Evolutionary conservation across 2,888 invertebrate genomes (phyloP), one percentile per base, ranked within the genome.

Genomic region (Endotricha flammealis): DNA sequence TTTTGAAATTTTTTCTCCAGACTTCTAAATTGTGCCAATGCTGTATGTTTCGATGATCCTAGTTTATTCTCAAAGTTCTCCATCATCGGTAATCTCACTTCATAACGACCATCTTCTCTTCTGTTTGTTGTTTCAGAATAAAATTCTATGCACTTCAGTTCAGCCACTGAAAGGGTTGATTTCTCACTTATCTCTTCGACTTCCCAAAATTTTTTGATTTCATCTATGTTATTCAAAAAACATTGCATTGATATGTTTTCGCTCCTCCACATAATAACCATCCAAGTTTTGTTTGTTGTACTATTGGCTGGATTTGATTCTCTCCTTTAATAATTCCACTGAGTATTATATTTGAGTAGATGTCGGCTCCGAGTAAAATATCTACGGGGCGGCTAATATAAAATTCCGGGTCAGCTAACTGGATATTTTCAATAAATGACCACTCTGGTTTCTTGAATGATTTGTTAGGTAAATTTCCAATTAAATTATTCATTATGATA

Each of bases 11-110:
- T 44, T 7, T 12, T 28, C n/a, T 49, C 48, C 10, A 46, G 36
- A 12, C 38, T 37, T 12, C 10, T 10, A 37, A 53, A 53, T 32
- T 53, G 53, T 1, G 51, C 48, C 4, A 46, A 31, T 3, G 48
- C 47, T 20, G 28, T 42, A 7, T 23, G 12, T 40, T 39, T 48
- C 6, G 53, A 42, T 6, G 23, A n/a, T 1, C 53, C 50, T 12
- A 54, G n/a, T n/a, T n/a, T 29, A 16, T 39, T 9, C 20, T 27
- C 5, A n/a, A 29, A 24, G 12, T 39, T 16, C 11, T 27, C 5
- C 28, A 40, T 48, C 3, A 54, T 9, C 4, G 50, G 50, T 7
- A 46, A 13, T 20, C 34, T 11, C 0, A 46, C 48, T 27, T 29
- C 32, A 29, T 48, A 46, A 6, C 42, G 29, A 1, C 47, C 46